phyloP scores from a whole-genome alignment of 2,888 invertebrate genomes.

The Cistogaster globosa region DNA sequence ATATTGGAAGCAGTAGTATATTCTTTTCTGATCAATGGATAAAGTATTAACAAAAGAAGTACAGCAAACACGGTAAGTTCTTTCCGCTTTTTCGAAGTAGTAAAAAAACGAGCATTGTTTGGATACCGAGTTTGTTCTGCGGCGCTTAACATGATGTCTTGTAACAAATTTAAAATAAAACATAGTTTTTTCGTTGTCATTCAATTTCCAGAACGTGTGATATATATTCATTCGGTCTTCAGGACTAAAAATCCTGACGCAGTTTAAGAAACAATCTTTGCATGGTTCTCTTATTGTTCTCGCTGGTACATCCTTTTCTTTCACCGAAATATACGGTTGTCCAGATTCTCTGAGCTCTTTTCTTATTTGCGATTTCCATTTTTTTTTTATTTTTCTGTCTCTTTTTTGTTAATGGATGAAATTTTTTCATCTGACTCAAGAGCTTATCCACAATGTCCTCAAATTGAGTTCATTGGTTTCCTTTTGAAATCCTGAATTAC shows the following conservation, averaged over 20 bases:
- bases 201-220: slow-evolving; percentile 15
- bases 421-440: not conserved
- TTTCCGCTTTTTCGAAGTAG: too few species aligned
- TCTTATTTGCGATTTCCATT: slow-evolving; percentile 2
- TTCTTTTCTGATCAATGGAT: slow-evolving; percentile 12
- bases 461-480: not conserved
- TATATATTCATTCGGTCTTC: slow-evolving; percentile 1
- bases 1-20: slow-evolving; percentile 7
- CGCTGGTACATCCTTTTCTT: not conserved
- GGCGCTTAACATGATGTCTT: slow-evolving; percentile 9
- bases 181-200: slow-evolving; percentile 5
- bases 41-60: slow-evolving; percentile 17
- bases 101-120: not conserved
- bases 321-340: slow-evolving; percentile 3
- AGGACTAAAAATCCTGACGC: slow-evolving; percentile 5
- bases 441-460: not conserved
- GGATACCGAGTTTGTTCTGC: slow-evolving; percentile 1
- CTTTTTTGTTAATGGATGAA: slow-evolving; percentile 2
- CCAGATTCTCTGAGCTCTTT: slow-evolving; percentile 14
- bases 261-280: not conserved
- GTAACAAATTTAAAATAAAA: slow-evolving; percentile 19
- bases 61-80: slow-evolving; percentile 2
- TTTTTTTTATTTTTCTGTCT: slow-evolving; percentile 3
- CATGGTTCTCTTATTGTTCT: too few species aligned
- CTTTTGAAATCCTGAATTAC: not conserved